Conservation (phyloP, 2,113 vertebrate species). For the Sinocyclocheilus rhinocerous region DNA sequence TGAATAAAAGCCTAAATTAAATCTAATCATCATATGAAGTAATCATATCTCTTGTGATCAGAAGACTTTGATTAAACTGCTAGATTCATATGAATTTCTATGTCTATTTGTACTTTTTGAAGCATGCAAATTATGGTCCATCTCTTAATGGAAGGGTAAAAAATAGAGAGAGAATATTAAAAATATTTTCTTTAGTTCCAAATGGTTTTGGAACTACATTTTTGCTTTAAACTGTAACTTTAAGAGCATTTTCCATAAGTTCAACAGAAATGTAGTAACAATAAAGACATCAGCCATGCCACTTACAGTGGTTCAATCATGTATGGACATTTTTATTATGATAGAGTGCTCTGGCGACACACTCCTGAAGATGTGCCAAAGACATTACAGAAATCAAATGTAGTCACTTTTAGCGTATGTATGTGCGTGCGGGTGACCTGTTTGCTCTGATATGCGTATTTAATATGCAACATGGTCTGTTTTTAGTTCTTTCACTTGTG, state of each 20-base stretch:
- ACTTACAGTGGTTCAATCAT: not conserved
- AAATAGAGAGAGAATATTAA: not conserved
- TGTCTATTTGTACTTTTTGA: not conserved
- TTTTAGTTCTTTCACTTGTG: conserved; percentile 59
- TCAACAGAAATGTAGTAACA: not conserved
- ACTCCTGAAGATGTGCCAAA: not conserved
- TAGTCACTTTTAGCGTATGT: not conserved
- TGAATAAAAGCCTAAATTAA: too few relatives aligned
- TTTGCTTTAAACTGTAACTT: too few relatives aligned
- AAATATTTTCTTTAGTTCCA: not conserved
- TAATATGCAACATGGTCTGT: conserved; percentile 38
- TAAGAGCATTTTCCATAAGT: not conserved
- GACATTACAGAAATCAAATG: not conserved
- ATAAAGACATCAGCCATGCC: not conserved
- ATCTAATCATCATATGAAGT: too few relatives aligned
- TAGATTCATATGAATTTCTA: not conserved
- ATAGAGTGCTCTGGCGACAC: not conserved
- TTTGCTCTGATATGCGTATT: not conserved
- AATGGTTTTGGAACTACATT: not conserved
- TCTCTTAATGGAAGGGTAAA: not conserved
- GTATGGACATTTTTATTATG: conserved; percentile 5
- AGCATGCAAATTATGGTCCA: not conserved
- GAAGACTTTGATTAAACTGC: not conserved
- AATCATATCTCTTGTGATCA: too few relatives aligned
- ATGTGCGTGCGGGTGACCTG: not conserved